phyloP scores from a whole-genome alignment of 2,888 invertebrate species.

The Agrilus biguttatus region DNA sequence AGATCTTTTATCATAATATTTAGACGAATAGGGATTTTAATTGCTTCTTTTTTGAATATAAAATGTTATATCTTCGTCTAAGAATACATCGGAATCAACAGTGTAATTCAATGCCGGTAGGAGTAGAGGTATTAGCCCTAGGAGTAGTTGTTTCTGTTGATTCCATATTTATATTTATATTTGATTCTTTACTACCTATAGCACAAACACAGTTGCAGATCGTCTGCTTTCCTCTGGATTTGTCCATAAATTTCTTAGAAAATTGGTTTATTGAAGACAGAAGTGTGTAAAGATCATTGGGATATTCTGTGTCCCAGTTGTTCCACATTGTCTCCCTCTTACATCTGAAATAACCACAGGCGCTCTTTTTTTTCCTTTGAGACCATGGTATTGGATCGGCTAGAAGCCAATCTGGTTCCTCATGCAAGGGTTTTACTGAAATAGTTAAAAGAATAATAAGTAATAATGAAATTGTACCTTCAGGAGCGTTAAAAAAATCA shows the following conservation, averaged over 20 bases:
- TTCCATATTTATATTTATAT: too few species aligned
- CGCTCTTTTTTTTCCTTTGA: slow-evolving; percentile 14
- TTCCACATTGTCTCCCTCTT: slow-evolving; percentile 36
- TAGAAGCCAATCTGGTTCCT: slow-evolving; percentile 26
- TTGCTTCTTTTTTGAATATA: too few species aligned
- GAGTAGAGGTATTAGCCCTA: too few species aligned
- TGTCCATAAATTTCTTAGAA: slow-evolving; percentile 38
- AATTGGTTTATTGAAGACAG: slow-evolving; percentile 51
- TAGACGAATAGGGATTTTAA: too few species aligned
- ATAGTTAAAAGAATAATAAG: background rate
- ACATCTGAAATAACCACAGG: slow-evolving; percentile 16
- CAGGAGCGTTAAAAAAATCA: too few species aligned
- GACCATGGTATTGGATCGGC: slow-evolving; percentile 28
- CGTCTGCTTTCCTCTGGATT: slow-evolving; percentile 47
- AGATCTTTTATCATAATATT: too few species aligned
- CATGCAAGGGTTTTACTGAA: slow-evolving; percentile 24
- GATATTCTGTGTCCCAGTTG: slow-evolving; percentile 54
- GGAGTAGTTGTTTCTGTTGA: too few species aligned
- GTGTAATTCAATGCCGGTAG: too few species aligned
- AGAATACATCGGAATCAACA: too few species aligned
- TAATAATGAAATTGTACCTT: too few species aligned
- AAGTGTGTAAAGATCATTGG: slow-evolving; percentile 50
- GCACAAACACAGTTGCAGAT: slow-evolving; percentile 18
- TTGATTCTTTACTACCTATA: slow-evolving; percentile 20
- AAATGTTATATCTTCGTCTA: too few species aligned